phyloP scores from a whole-genome alignment of 2,888 invertebrate species.

The Drosophila melanosoma region DNA sequence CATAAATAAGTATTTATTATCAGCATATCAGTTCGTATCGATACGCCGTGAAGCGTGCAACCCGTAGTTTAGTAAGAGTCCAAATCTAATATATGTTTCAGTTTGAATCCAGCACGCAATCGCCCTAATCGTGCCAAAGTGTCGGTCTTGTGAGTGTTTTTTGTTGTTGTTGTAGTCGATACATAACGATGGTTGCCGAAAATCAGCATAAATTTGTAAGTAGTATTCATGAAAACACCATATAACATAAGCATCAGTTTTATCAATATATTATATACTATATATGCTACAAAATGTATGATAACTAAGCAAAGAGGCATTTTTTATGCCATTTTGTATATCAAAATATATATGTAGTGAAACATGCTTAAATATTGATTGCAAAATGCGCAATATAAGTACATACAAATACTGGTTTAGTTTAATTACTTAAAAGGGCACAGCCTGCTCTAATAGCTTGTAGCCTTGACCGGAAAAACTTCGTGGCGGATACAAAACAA shows the following conservation, averaged over 20 bases:
- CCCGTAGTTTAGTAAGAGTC: not conserved
- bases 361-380: constrained; percentile 45
- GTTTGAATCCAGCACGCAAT: constrained; percentile 32
- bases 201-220: constrained; percentile 50
- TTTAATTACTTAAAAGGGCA: constrained; percentile 56
- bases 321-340: constrained; percentile 33
- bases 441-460: constrained; percentile 82
- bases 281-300: constrained; percentile 50
- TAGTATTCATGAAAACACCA: constrained; percentile 12
- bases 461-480: constrained; percentile 83
- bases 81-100: constrained; percentile 27
- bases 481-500: constrained; percentile 89
- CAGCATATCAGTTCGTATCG: constrained; percentile 51
- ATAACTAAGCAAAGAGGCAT: constrained; percentile 64
- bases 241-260: constrained; percentile 17
- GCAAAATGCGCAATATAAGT: constrained; percentile 61
- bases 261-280: constrained; percentile 34
- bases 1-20: constrained; percentile 45
- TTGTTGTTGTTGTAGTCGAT: not conserved
- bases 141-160: constrained; percentile 3
- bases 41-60: constrained; percentile 25
- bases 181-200: constrained; percentile 44
- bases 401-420: constrained; percentile 41
- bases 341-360: constrained; percentile 67
- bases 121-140: constrained; percentile 22